A percentile compares a stretch with the other conserved stretches of the same genome.
phyloP scores from a whole-genome alignment of 2,888 invertebrate genomes.

The Drosophila neoperkinsi region DNA sequence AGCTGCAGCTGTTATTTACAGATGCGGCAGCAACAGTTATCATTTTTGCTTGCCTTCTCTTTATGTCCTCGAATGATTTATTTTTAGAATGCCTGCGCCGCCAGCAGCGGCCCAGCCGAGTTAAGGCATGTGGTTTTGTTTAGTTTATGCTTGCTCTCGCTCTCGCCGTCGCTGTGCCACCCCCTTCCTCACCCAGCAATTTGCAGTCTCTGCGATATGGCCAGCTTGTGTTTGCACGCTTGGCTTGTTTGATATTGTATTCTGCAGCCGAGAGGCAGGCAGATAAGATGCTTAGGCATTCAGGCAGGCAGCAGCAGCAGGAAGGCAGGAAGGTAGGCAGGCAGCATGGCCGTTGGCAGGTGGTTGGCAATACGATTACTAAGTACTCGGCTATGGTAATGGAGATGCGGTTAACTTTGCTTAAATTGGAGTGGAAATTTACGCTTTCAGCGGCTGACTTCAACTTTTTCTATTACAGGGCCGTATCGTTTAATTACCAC shows the following conservation, averaged over 20 bases:
- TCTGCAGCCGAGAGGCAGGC: slow-evolving; percentile 38
- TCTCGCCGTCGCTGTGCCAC: slow-evolving; percentile 7
- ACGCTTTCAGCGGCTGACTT: slow-evolving; percentile 54
- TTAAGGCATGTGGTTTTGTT: slow-evolving; percentile 74
- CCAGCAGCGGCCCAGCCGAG: slow-evolving; percentile 44
- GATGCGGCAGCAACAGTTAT: slow-evolving; percentile 77
- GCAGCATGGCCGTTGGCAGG: slow-evolving; percentile 34
- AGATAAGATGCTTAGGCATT: slow-evolving; percentile 72
- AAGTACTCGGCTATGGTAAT: slow-evolving; percentile 40
- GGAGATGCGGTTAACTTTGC: slow-evolving; percentile 53
- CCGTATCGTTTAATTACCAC: slow-evolving; percentile 72
- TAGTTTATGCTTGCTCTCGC: slow-evolving; percentile 65
- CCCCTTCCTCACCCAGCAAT: background rate
- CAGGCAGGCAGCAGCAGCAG: background rate
- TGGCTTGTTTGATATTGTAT: slow-evolving; percentile 68
- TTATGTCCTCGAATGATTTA: slow-evolving; percentile 79
- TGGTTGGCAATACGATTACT: slow-evolving; percentile 30
- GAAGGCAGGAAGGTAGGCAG: slow-evolving; percentile 15
- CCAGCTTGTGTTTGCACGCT: slow-evolving; percentile 66
- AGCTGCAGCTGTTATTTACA: slow-evolving; percentile 69
- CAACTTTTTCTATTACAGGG: slow-evolving; percentile 68
- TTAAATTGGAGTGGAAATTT: slow-evolving; percentile 55
- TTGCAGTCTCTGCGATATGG: slow-evolving; percentile 16
- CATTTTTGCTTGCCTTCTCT: slow-evolving; percentile 75
- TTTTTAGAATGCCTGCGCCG: slow-evolving; percentile 68